A percentile compares a stretch with the other conserved stretches of the same genome.
These are phyloP conservation scores for Pollenia angustigena DNA, from an alignment of 2,888 invertebrate species.

Conservation along the genomic window DNA sequence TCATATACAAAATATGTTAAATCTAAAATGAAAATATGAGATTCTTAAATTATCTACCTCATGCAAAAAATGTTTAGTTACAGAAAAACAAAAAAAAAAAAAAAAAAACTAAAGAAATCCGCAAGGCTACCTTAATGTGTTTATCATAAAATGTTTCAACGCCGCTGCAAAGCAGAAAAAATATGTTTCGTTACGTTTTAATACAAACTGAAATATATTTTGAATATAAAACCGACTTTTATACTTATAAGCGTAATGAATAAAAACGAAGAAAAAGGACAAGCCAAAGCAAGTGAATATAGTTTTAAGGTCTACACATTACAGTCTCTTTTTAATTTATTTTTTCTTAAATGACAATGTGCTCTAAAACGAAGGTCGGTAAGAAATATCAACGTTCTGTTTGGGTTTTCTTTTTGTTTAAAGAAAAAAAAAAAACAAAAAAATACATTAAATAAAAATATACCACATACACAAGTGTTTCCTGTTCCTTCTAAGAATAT, in stretches of 20 bases:
- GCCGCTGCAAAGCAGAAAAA: conserved; percentile 2
- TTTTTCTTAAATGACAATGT: conserved; percentile 21
- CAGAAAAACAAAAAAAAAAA: too few species aligned
- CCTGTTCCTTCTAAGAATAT: conserved; percentile 45
- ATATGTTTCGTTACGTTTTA: conserved; percentile 31
- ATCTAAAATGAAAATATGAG: conserved; percentile 29
- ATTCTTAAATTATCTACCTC: conserved; percentile 30
- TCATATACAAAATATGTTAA: too few species aligned
- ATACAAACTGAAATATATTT: conserved; percentile 7
- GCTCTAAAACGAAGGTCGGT: conserved; percentile 43
- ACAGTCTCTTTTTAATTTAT: conserved; percentile 23
- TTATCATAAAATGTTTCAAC: conserved; percentile 19
- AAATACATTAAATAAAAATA: conserved; percentile 44
- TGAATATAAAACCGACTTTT: conserved; percentile 15
- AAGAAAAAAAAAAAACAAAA: neutral
- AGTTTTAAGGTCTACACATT: conserved; percentile 46
- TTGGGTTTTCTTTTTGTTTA: neutral
- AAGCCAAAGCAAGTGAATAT: conserved; percentile 37
- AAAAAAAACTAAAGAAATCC: neutral
- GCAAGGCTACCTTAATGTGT: conserved; percentile 5
- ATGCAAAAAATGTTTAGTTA: conserved; percentile 9
- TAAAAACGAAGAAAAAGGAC: conserved; percentile 10
- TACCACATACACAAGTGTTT: conserved; percentile 51
- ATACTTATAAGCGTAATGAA: neutral
- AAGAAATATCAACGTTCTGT: conserved; percentile 15